Base-by-base conservation (phyloP, 1,140 invertebrate species). In the Anagrus nilaparvatae region DNA sequence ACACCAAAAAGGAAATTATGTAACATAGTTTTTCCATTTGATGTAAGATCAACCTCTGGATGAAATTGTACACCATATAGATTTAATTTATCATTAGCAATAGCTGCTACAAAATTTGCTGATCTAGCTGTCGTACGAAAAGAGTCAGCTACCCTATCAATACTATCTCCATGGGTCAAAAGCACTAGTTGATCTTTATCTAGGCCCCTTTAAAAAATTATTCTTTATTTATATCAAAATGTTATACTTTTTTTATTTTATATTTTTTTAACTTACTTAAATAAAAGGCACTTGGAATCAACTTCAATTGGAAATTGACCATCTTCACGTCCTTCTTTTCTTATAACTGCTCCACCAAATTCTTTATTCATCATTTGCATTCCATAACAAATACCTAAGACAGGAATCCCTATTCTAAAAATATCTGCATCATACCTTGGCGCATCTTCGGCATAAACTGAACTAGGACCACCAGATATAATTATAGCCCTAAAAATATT, bases 361-460 rank as follows among this genome's bases (percentile, higher is more conserved):
- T 96, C 89, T 70, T 97, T 97, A 65, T 98, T 98, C 69, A 99
- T 80, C 82, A 99, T 87, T 73, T 98, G 95, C 84, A 99, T 93
- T 29, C 96, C 96, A 73, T 99, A 99, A 69, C 96, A 99, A 58
- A 99, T 99, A 49, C 86, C 86, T 59, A 99, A 73, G 37, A 99
- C 84, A 31, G 96, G 96, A 55, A 99, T 72, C 50, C 89, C 91
- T 70, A 93, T 84, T 65, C 84, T 79, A 69, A 99, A 98, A 48
- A 99, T 91, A 59, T 92, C 87, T 1, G 88, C 77, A 70, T 99
- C 95, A 62, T 96, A 97, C 63, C 77, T 71, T 14, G 91, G 91
- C 33, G 91, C 92, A 76, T 97, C 88, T 54, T 84, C 80, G n/a
- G 87, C 89, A 67, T 95, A 94, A 4, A 99, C 94, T 1, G 94